Percentiles rank a stretch among this genome's conserved stretches.
These are phyloP conservation scores for Epirrhoe tristata DNA, from an alignment of 2,888 invertebrate species.

Conservation along the genomic window DNA sequence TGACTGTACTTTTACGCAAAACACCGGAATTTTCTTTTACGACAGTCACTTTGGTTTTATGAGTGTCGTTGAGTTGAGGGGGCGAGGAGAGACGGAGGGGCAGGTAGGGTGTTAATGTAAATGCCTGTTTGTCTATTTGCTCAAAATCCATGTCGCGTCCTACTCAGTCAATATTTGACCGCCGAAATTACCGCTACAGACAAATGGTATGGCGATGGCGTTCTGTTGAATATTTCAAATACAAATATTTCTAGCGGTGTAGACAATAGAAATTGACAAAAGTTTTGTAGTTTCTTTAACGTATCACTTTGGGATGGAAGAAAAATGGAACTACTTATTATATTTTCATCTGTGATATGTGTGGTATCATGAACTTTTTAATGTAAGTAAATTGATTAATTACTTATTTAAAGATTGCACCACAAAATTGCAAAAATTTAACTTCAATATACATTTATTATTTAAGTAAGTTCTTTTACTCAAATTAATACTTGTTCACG, in stretches of 20 bases:
- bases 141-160: constrained; percentile 83
- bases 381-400: too few species aligned
- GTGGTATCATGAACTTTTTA: too few species aligned
- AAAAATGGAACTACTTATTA: too few species aligned
- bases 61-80: constrained; percentile 45
- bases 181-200: constrained; percentile 80
- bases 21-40: constrained; percentile 48
- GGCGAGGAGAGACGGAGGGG: constrained; percentile 39
- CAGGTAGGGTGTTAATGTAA: constrained; percentile 73
- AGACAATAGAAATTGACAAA: constrained; percentile 44
- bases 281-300: constrained; percentile 33
- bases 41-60: constrained; percentile 48
- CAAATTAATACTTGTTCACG: background rate
- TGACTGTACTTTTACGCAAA: constrained; percentile 49
- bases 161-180: constrained; percentile 81
- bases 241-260: constrained; percentile 35
- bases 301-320: too few species aligned
- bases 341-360: too few species aligned
- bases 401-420: background rate
- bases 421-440: background rate
- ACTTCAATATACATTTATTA: constrained; percentile 8
- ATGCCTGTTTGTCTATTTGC: constrained; percentile 81
- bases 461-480: background rate
- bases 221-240: constrained; percentile 64
- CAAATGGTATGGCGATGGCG: constrained; percentile 68